A percentile compares a stretch with the other conserved stretches of the same genome.
phyloP scores from a whole-genome alignment of 1,140 invertebrate genomes.

The Camponotus floridanus region DNA sequence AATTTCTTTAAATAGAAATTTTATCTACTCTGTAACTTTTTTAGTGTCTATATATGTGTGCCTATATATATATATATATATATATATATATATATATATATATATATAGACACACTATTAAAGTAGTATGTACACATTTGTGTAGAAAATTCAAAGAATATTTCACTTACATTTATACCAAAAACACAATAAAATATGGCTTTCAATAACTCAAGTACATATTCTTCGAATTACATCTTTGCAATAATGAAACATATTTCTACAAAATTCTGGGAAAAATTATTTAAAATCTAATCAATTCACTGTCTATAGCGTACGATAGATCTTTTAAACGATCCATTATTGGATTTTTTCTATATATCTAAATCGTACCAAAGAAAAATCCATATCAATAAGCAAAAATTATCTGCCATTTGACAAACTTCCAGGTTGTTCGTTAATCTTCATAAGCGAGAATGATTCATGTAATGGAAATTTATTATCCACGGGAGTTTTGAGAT shows the following conservation, averaged over 20 bases:
- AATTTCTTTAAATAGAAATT: not conserved
- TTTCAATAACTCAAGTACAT: conserved; percentile 7
- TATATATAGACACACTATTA: too few relatives aligned
- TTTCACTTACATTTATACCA: not conserved
- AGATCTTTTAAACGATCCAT: conserved; percentile 26
- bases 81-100: too few relatives aligned
- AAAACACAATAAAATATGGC: conserved; percentile 26
- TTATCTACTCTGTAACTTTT: not conserved
- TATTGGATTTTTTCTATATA: not conserved
- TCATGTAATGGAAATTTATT: too few relatives aligned
- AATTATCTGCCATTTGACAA: not conserved
- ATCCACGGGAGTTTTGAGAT: too few relatives aligned
- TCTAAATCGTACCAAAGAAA: not conserved
- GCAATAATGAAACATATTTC: not conserved
- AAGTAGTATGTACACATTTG: not conserved
- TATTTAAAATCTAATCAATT: conserved; percentile 33
- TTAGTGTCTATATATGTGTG: too few relatives aligned
- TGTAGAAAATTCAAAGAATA: not conserved
- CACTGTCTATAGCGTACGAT: not conserved
- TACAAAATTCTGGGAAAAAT: not conserved
- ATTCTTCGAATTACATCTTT: not conserved
- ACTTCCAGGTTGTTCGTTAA: not conserved
- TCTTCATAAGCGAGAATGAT: not conserved
- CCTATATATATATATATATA: too few relatives aligned
- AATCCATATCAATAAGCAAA: not conserved